These are phyloP conservation scores for Smittia aterrima DNA, from an alignment of 2,888 invertebrate species.

Conservation along the genomic window DNA sequence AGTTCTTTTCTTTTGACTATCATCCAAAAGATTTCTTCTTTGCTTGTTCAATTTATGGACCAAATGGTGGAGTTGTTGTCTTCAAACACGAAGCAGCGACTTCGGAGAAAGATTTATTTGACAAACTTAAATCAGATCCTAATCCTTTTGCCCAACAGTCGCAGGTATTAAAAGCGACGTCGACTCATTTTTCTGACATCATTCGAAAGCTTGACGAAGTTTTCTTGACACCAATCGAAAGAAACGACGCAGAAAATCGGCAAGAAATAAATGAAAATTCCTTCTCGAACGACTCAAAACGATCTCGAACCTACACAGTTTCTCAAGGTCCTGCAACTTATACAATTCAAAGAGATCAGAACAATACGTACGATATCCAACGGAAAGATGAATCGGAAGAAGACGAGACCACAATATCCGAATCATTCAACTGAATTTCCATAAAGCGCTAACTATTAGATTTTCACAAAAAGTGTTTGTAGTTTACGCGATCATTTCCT, in stretches of 20 bases:
- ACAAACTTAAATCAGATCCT: neutral
- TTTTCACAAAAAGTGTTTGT: too few species aligned
- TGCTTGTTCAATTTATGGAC: slow-evolving; percentile 10
- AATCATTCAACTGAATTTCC: slow-evolving; percentile 22
- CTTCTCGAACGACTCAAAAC: neutral
- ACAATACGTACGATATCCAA: slow-evolving; percentile 26
- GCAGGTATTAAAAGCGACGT: neutral
- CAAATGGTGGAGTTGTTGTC: neutral
- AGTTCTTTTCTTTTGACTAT: slow-evolving; percentile 24
- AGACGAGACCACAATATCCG: slow-evolving; percentile 29
- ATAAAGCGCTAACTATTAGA: too few species aligned
- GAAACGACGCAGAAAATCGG: neutral
- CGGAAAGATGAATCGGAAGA: slow-evolving; percentile 11
- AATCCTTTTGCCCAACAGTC: neutral
- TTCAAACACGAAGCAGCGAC: neutral
- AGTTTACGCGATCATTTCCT: too few species aligned
- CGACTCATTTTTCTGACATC: slow-evolving; percentile 8
- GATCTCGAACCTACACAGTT: slow-evolving; percentile 32
- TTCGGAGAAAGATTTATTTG: neutral
- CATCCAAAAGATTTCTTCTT: slow-evolving; percentile 38
- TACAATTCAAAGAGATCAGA: slow-evolving; percentile 12
- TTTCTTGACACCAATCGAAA: neutral
- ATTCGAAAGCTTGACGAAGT: slow-evolving; percentile 29
- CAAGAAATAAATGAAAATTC: neutral
- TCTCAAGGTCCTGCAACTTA: slow-evolving; percentile 30